Evolutionary conservation across 2,888 invertebrate genomes (phyloP).

Genomic region (Serripes groenlandicus): DNA sequence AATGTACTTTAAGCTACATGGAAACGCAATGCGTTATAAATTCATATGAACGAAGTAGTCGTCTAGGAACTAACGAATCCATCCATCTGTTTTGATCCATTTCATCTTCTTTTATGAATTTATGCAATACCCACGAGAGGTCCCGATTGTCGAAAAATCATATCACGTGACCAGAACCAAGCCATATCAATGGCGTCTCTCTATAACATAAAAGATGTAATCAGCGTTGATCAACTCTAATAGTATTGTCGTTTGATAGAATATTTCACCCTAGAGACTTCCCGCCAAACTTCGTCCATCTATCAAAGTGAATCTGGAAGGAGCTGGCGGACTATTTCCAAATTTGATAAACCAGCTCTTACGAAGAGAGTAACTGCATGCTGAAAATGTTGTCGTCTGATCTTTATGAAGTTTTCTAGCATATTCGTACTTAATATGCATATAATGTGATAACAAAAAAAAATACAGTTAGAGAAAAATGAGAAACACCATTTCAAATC

Average conservation of each 20-base stretch:
- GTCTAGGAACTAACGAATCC: no score
- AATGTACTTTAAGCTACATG: no score
- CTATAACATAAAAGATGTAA: slow-evolving; percentile 18
- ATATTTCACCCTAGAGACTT: slow-evolving; percentile 7
- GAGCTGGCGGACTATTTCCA: not conserved
- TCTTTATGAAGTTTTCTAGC: no score
- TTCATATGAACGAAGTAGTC: no score
- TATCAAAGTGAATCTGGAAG: slow-evolving; percentile 7
- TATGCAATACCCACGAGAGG: slow-evolving; percentile 13
- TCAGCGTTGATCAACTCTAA: slow-evolving; percentile 6
- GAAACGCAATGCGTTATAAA: no score
- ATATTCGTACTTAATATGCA: no score
- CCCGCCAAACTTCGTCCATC: slow-evolving; percentile 4
- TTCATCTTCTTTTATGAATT: slow-evolving; percentile 19
- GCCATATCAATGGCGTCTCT: slow-evolving; percentile 6
- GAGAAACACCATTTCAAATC: no score
- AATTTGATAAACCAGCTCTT: slow-evolving; percentile 13
- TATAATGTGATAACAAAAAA: no score
- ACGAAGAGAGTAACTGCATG: slow-evolving; percentile 2
- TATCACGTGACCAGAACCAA: slow-evolving; percentile 2
- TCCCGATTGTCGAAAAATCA: slow-evolving; percentile 6
- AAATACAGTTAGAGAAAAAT: no score
- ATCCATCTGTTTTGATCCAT: not conserved
- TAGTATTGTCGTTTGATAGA: slow-evolving; percentile 18
- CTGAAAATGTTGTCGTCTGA: not conserved